Conservation (phyloP, 2,797 vertebrate genomes). For the Trachops cirrhosus region DNA sequence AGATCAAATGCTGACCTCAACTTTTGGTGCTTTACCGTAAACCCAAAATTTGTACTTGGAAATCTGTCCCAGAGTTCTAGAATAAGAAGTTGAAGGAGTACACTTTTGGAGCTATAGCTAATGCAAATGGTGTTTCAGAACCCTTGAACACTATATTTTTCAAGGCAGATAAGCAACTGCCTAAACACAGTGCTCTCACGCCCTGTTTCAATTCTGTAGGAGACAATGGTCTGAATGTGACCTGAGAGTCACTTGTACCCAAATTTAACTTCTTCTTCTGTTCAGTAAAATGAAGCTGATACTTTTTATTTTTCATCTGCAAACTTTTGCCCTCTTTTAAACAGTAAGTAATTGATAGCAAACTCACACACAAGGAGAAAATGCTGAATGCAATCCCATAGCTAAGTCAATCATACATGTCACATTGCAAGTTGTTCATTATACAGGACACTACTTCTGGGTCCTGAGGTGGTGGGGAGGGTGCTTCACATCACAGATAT, state of each 20-base stretch:
- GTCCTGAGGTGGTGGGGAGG: background rate
- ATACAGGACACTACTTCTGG: background rate
- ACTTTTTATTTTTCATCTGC: background rate
- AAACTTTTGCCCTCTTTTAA: slow-evolving; percentile 23
- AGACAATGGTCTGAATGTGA: background rate
- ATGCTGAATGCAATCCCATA: background rate
- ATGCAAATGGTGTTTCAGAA: background rate
- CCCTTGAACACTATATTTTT: background rate
- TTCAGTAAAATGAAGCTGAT: background rate
- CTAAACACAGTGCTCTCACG: background rate
- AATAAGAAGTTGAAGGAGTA: background rate
- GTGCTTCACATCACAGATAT: background rate
- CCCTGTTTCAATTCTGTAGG: background rate
- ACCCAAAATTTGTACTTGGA: background rate
- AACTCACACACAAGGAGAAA: background rate
- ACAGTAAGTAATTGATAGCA: background rate
- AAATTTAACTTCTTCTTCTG: background rate
- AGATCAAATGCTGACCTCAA: background rate
- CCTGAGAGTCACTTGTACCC: background rate
- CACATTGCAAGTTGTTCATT: background rate
- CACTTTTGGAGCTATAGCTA: background rate
- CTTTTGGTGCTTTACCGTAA: background rate
- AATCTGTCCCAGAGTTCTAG: background rate
- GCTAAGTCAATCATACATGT: background rate
- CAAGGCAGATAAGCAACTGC: background rate